Evolutionary conservation across 2,113 vertebrate species (phyloP), one percentile per base, ranked within the genome.

Genomic region (Phylloscopus whistleri): DNA sequence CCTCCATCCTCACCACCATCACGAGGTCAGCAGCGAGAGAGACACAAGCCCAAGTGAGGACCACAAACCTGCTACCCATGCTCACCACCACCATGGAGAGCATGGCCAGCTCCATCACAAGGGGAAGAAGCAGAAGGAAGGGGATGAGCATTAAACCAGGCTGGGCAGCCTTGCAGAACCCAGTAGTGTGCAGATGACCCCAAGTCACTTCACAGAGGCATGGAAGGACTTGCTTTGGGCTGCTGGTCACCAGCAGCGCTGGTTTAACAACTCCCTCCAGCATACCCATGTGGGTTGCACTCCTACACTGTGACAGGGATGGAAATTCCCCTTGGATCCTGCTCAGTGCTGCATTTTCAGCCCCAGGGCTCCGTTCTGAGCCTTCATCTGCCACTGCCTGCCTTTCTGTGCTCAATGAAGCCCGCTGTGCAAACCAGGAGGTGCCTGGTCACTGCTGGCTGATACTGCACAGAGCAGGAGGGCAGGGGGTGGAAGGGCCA

Each of bases 401-500:
- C 58, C 82, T 94, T 80, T 72, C 86, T 48, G 39, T 66, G 97
- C 95, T 98, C 93, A 95, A 98, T 98, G 98, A 98, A 90, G 94
- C 96, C 74, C 0, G 94, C 86, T 5, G 97, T 94, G 97, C 81
- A 97, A 98, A 97, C 97, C 58, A 24, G 70, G 81, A 64, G 67
- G 10, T 73, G 60, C 79, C 55, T 15, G 95, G 97, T 96, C 94
- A 21, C 94, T 92, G 85, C 87, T 69, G 93, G 91, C 90, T 39
- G 97, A 98, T 87, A 92, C 91, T 31, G 96, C 97, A 83, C 9
- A 59, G 82, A 77, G 76, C 64, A 81, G 88, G 66, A 31, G 74
- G 39, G 68, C 8, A n/a, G 8, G 79, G 53, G 55, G 27, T 51
- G 51, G 48, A 85, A 41, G 22, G 66, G 41, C 18, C 84, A 49